Conservation (phyloP, 53 echinoderm and acorn worm genomes). For the Stichopus horrens region DNA sequence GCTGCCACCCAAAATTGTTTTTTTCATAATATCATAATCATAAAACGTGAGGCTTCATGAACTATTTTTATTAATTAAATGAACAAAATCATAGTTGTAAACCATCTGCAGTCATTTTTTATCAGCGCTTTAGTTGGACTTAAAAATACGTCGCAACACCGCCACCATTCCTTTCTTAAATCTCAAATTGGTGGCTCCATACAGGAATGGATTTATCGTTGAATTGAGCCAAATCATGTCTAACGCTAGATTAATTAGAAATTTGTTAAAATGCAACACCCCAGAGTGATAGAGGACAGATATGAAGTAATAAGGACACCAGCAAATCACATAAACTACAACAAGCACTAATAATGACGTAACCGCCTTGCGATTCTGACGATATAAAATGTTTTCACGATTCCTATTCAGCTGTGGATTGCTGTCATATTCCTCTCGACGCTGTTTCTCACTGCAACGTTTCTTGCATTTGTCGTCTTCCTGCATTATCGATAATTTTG, state of each 20-base stretch:
- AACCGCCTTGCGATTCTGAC: slow-evolving; percentile 6
- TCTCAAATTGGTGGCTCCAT: slow-evolving; percentile 6
- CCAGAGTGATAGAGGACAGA: not conserved
- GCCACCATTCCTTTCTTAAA: slow-evolving; percentile 8
- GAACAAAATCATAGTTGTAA: too few species aligned
- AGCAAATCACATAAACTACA: not conserved
- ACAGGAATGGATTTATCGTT: slow-evolving; percentile 20
- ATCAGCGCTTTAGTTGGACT: not conserved
- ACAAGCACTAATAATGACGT: not conserved
- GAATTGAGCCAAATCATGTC: slow-evolving; percentile 33
- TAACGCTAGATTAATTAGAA: not conserved
- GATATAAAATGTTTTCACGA: not conserved
- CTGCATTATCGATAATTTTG: not conserved
- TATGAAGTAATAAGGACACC: slow-evolving; percentile 30
- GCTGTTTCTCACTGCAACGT: not conserved
- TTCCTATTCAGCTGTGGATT: not conserved
- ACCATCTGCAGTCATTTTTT: too few species aligned
- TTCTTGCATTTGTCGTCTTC: not conserved
- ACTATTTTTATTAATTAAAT: too few species aligned
- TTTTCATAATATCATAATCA: too few species aligned
- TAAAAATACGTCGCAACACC: not conserved
- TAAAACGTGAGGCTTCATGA: too few species aligned
- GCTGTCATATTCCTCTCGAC: not conserved
- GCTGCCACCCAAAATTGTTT: too few species aligned
- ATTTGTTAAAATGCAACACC: not conserved